phyloP scores from a whole-genome alignment of 2,797 vertebrate species.

The Acridotheres tristis region DNA sequence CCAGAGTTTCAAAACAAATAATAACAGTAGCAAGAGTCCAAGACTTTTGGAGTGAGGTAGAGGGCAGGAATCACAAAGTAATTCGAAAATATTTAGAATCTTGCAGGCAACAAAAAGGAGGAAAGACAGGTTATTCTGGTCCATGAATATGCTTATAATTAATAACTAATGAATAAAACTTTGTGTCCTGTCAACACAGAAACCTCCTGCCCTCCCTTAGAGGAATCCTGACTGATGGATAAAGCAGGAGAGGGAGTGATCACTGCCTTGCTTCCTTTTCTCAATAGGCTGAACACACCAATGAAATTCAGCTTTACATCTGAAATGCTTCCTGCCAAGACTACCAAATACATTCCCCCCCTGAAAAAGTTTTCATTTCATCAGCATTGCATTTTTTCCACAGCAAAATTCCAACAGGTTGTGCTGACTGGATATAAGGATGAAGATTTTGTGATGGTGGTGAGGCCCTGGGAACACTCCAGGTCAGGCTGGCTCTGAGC shows the following conservation, averaged over 20 bases:
- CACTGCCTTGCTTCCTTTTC: neutral
- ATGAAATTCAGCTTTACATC: neutral
- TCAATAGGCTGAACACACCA: neutral
- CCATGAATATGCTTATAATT: neutral
- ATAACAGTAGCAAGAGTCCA: neutral
- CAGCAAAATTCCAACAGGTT: neutral
- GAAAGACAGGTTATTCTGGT: neutral
- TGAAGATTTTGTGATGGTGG: too few relatives aligned
- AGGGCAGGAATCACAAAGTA: neutral
- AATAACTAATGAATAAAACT: neutral
- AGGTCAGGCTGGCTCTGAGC: neutral
- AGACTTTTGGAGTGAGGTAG: too few relatives aligned
- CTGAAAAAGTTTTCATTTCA: neutral
- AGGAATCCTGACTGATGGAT: neutral
- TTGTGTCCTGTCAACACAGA: neutral
- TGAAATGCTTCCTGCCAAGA: neutral
- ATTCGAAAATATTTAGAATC: neutral
- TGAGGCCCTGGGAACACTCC: neutral
- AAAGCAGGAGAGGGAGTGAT: neutral
- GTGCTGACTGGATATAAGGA: neutral
- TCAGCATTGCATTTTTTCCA: neutral
- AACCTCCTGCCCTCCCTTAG: neutral
- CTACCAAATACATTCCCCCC: neutral
- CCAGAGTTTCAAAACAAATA: neutral
- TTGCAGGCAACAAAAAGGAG: neutral